A percentile compares a stretch with the other conserved stretches of the same genome.
Conservation (phyloP, 1,140 invertebrate genomes). For the Orussus abietinus region DNA sequence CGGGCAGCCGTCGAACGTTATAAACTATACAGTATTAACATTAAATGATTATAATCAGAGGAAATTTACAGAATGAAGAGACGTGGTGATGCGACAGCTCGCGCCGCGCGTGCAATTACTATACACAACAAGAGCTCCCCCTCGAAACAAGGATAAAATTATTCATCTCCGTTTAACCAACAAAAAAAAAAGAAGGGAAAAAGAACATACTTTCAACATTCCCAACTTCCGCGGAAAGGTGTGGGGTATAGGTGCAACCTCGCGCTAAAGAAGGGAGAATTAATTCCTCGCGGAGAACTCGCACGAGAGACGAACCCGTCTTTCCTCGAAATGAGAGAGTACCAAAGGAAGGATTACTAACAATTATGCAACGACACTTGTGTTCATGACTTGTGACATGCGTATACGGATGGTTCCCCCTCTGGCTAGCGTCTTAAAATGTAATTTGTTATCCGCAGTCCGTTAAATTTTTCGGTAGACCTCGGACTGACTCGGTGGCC, state of each 20-base stretch:
- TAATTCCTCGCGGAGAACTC: too few species aligned
- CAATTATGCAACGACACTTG: constrained; percentile 12
- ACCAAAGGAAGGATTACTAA: too few species aligned
- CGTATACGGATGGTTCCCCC: too few species aligned
- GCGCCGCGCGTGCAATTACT: constrained; percentile 38
- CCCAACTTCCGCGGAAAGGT: too few species aligned
- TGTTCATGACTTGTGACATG: constrained; percentile 14
- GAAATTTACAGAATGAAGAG: constrained; percentile 33
- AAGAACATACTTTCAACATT: neutral
- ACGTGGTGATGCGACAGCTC: constrained; percentile 30
- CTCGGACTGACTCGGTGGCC: too few species aligned
- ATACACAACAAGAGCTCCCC: constrained; percentile 37
- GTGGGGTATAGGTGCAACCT: too few species aligned
- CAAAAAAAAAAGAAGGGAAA: neutral
- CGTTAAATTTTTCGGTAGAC: too few species aligned
- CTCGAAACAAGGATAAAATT: constrained; percentile 28
- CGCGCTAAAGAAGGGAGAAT: too few species aligned
- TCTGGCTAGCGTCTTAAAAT: too few species aligned
- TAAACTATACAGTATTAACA: constrained; percentile 50
- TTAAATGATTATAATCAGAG: constrained; percentile 36
- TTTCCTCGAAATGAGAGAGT: too few species aligned
- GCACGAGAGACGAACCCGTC: too few species aligned
- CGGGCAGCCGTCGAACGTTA: constrained; percentile 38
- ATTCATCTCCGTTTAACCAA: constrained; percentile 11
- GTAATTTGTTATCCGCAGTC: too few species aligned